Evolutionary conservation across 2,888 invertebrate species (phyloP).

Genomic region (Acanthopleura granulata): DNA sequence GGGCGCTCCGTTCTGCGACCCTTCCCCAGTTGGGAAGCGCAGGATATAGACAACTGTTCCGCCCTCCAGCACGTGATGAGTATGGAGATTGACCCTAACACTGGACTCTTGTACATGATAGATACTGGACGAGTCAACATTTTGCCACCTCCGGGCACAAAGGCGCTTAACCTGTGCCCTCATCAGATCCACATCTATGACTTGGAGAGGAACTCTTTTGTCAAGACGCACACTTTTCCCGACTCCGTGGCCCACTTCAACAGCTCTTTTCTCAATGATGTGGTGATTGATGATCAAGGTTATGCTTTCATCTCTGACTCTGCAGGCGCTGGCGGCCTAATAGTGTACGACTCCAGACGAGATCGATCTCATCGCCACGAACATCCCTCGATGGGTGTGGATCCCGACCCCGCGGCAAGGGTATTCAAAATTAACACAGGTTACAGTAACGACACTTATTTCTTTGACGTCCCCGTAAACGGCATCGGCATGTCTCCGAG

Average conservation of each 20-base stretch:
- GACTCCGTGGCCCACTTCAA: slow-evolving; percentile 39
- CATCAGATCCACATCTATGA: slow-evolving; percentile 53
- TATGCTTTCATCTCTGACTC: slow-evolving; percentile 47
- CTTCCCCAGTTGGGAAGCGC: slow-evolving; percentile 48
- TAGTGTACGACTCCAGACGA: slow-evolving; percentile 43
- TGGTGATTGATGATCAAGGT: slow-evolving; percentile 40
- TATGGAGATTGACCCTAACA: slow-evolving; percentile 55
- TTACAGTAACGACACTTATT: slow-evolving; percentile 30
- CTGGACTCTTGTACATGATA: slow-evolving; percentile 53
- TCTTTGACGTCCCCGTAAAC: slow-evolving; percentile 31
- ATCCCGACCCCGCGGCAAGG: not conserved
- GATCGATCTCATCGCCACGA: not conserved
- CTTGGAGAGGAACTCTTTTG: slow-evolving; percentile 34
- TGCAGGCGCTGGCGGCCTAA: slow-evolving; percentile 39
- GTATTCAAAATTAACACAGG: too few species aligned
- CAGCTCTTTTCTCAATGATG: slow-evolving; percentile 48
- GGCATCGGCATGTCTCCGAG: slow-evolving; percentile 55
- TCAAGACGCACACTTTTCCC: slow-evolving; percentile 43
- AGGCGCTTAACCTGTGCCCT: slow-evolving; percentile 37
- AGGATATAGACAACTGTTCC: slow-evolving; percentile 45
- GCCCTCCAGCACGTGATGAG: slow-evolving; percentile 55
- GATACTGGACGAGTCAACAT: slow-evolving; percentile 43
- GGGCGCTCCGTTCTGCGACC: slow-evolving; percentile 37
- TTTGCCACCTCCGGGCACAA: not conserved
- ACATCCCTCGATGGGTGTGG: slow-evolving; percentile 32